Evolutionary conservation across 2,797 vertebrate genomes (phyloP).

Genomic region (Esox masquinongy): DNA sequence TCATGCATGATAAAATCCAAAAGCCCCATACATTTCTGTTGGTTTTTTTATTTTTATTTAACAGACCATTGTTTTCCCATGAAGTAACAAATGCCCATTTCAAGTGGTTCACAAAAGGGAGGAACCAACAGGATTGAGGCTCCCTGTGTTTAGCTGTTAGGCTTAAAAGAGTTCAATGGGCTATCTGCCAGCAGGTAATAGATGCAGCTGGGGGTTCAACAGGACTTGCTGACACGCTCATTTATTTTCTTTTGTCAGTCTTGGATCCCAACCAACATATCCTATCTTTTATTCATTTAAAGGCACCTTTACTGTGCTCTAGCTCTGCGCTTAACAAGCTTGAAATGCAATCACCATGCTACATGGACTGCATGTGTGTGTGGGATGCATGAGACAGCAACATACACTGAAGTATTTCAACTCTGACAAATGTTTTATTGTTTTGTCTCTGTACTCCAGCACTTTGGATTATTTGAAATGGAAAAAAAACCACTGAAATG

Average conservation of each 20-base stretch:
- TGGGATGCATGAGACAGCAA: background rate
- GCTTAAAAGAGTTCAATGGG: slow-evolving; percentile 58
- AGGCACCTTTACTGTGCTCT: slow-evolving; percentile 39
- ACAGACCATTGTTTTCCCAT: background rate
- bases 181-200: slow-evolving; percentile 64
- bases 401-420: background rate
- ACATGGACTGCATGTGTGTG: background rate
- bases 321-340: slow-evolving; percentile 6
- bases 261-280: slow-evolving; percentile 30
- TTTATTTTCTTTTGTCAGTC: slow-evolving; percentile 32
- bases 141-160: slow-evolving; percentile 44
- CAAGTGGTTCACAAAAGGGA: background rate
- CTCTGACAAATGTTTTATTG: too few relatives aligned
- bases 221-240: slow-evolving; percentile 41
- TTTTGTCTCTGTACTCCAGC: too few relatives aligned
- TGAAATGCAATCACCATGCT: slow-evolving; percentile 4
- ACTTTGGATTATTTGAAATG: too few relatives aligned
- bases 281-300: slow-evolving; percentile 37
- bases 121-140: slow-evolving; percentile 23
- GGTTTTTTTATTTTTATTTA: too few relatives aligned
- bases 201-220: slow-evolving; percentile 56
- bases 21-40: background rate
- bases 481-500: too few relatives aligned
- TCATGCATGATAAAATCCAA: background rate
- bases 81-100: slow-evolving; percentile 10